phyloP scores from a whole-genome alignment of 2,888 invertebrate species.

The Lamproptera curius region DNA sequence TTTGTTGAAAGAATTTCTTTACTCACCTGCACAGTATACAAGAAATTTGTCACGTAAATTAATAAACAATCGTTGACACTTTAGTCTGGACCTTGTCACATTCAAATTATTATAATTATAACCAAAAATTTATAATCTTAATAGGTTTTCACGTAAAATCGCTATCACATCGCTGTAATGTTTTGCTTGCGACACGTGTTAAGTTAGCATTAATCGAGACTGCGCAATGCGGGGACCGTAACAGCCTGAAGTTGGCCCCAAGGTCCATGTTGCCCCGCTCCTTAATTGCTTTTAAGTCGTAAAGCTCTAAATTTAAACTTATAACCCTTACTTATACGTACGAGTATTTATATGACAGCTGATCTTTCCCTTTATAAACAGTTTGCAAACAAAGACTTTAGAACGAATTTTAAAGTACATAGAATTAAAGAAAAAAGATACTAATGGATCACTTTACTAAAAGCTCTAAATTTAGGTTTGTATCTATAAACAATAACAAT shows the following conservation, averaged over 20 bases:
- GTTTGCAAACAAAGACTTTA: neutral
- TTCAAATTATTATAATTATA: too few species aligned
- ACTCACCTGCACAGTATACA: too few species aligned
- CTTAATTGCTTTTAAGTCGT: neutral
- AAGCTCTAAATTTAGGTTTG: too few species aligned
- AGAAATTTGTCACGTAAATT: too few species aligned
- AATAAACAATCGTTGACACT: too few species aligned
- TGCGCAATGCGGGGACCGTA: slow-evolving; percentile 35
- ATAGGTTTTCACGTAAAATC: neutral
- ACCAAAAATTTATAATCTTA: neutral
- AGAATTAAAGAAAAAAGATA: neutral
- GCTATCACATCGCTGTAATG: slow-evolving; percentile 27
- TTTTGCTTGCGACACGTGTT: slow-evolving; percentile 30
- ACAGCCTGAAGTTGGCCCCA: slow-evolving; percentile 40
- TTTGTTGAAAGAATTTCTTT: too few species aligned
- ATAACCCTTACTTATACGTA: too few species aligned
- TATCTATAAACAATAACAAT: too few species aligned
- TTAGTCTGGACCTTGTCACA: too few species aligned
- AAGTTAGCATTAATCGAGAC: slow-evolving; percentile 26
- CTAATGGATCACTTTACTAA: too few species aligned
- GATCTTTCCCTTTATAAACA: neutral
- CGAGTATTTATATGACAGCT: too few species aligned
- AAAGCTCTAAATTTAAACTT: slow-evolving; percentile 15
- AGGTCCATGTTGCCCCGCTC: slow-evolving; percentile 10
- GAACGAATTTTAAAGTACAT: neutral